Conservation (phyloP, 2,113 vertebrate genomes). For the Lanius collurio region DNA sequence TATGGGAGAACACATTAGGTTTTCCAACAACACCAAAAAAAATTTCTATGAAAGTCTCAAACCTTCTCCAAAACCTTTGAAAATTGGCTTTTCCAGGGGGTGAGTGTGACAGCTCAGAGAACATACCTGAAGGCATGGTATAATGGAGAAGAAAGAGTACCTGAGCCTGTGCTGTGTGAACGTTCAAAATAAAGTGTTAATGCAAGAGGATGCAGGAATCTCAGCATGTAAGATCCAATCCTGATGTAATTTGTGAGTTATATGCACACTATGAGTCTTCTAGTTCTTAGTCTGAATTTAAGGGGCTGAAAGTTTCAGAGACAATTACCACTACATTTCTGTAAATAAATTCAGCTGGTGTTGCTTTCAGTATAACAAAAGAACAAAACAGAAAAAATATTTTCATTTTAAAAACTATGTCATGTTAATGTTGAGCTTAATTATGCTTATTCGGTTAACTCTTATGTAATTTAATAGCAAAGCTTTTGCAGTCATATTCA, state of each 20-base stretch:
- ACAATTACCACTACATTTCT: not conserved
- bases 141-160: not conserved
- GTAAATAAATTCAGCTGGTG: not conserved
- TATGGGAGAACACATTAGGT: not conserved
- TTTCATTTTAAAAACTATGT: not conserved
- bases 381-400: not conserved
- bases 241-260: not conserved
- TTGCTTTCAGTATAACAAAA: not conserved
- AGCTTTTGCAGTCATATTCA: not conserved
- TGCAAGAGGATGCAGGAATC: not conserved
- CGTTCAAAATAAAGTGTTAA: not conserved
- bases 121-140: not conserved
- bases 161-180: not conserved
- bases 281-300: not conserved
- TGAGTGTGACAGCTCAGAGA: not conserved
- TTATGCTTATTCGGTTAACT: not conserved
- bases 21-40: not conserved
- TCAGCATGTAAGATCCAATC: not conserved
- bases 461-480: not conserved
- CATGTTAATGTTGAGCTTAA: not conserved
- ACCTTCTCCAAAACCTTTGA: not conserved
- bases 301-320: not conserved
- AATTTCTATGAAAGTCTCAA: not conserved
- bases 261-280: not conserved
- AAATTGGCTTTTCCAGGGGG: not conserved